A percentile compares a stretch with the other conserved stretches of the same genome.
Evolutionary conservation across 92 coral and sea anemone genomes (phyloP).

Genomic region (Phenganax subtilis): DNA sequence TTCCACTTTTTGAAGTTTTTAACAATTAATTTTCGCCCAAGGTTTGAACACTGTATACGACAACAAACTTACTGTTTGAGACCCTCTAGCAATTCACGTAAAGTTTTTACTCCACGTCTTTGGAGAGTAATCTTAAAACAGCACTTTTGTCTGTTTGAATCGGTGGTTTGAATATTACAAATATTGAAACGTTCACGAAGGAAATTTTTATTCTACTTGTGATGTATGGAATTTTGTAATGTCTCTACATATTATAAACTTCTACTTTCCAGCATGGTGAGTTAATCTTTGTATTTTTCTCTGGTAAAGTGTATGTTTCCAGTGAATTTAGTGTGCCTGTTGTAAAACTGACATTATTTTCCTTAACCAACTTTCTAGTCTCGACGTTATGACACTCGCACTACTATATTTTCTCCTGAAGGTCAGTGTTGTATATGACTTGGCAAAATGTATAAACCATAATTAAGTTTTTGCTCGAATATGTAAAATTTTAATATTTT

Average conservation of each 20-base stretch:
- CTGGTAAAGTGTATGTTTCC: neutral
- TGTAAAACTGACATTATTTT: neutral
- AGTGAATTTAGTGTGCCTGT: neutral
- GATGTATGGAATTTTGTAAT: constrained; percentile 4
- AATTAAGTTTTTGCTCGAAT: too few species aligned
- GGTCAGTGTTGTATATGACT: constrained; percentile 48
- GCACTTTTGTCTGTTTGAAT: too few species aligned
- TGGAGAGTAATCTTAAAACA: too few species aligned
- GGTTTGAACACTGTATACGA: too few species aligned
- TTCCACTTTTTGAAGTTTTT: too few species aligned
- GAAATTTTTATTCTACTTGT: neutral
- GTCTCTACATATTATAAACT: neutral
- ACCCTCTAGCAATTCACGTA: too few species aligned
- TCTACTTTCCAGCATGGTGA: constrained; percentile 30
- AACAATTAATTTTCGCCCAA: too few species aligned
- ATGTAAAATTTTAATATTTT: too few species aligned
- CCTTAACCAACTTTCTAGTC: constrained; percentile 54
- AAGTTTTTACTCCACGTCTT: too few species aligned
- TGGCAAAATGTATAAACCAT: neutral
- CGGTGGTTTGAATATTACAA: too few species aligned
- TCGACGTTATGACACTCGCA: constrained; percentile 94
- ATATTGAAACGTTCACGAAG: too few species aligned
- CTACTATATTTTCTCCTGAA: constrained; percentile 99
- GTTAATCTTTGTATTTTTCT: neutral
- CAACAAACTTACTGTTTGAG: too few species aligned